These are phyloP conservation scores for Macrosteles quadrilineatus DNA, from an alignment of 1,140 invertebrate genomes.

Conservation along the genomic window DNA sequence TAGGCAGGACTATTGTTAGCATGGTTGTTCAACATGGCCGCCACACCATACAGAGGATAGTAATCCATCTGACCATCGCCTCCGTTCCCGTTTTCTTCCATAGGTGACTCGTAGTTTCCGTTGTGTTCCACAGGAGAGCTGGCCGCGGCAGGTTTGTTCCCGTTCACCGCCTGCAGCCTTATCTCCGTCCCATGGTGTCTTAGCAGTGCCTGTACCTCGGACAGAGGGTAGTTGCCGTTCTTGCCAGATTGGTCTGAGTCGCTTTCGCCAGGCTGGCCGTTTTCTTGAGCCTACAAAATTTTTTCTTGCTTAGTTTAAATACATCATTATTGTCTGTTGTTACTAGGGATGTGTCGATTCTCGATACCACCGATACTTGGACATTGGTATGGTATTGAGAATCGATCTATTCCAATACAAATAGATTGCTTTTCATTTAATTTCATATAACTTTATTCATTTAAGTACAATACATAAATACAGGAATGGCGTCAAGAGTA, in stretches of 20 bases:
- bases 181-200: slow-evolving; percentile 32
- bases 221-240: slow-evolving; percentile 22
- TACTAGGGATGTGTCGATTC: no score
- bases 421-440: no score
- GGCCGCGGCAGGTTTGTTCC: background rate
- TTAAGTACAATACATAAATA: no score
- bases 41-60: slow-evolving; percentile 19
- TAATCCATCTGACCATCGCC: background rate
- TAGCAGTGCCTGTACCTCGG: slow-evolving; percentile 19
- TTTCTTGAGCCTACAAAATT: background rate
- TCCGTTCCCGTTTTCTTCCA: background rate
- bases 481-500: no score
- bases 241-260: background rate
- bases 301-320: no score
- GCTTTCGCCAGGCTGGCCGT: slow-evolving; percentile 1
- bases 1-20: background rate
- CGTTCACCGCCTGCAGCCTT: slow-evolving; percentile 13
- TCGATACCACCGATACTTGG: no score
- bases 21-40: slow-evolving; percentile 19
- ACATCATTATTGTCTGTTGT: no score
- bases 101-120: background rate
- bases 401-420: no score
- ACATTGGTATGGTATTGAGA: no score
- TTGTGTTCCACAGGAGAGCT: background rate
- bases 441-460: no score